phyloP scores from a whole-genome alignment of 2,797 vertebrate species.

The Brachyrhaphis roseni region DNA sequence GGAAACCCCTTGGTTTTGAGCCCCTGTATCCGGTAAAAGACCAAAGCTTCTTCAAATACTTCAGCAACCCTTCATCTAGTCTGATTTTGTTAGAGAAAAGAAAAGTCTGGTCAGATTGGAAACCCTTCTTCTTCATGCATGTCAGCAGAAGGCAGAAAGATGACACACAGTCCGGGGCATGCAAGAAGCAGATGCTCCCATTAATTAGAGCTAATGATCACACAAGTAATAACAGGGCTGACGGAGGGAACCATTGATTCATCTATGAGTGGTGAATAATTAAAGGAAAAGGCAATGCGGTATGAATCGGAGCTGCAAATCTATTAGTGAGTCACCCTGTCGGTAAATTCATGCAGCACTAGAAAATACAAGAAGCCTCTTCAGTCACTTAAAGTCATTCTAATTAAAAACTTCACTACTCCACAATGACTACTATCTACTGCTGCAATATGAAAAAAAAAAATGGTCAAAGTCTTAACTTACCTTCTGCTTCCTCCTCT shows the following conservation, averaged over 20 bases:
- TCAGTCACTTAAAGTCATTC: conserved; percentile 10
- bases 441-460: neutral
- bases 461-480: conserved; percentile 3
- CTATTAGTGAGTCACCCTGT: conserved; percentile 33
- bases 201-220: conserved; percentile 70
- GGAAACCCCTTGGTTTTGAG: conserved; percentile 54
- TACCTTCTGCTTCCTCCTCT: conserved; percentile 98
- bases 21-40: conserved; percentile 2
- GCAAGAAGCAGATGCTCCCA: conserved; percentile 64
- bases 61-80: conserved; percentile 30
- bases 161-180: conserved; percentile 25
- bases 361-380: conserved; percentile 26
- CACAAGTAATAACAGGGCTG: conserved; percentile 58
- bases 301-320: conserved; percentile 34
- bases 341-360: conserved; percentile 37
- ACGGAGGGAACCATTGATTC: conserved; percentile 52
- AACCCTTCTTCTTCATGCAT: neutral
- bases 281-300: conserved; percentile 39
- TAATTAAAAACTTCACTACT: conserved; percentile 11
- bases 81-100: conserved; percentile 8
- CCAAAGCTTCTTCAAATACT: conserved; percentile 4
- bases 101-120: neutral
- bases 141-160: conserved; percentile 17
- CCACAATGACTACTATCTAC: conserved; percentile 14
- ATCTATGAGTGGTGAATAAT: conserved; percentile 54